Percentiles rank a stretch among this genome's conserved stretches.
Conservation (phyloP, 2,888 invertebrate species). For the Brachylomia viminalis region DNA sequence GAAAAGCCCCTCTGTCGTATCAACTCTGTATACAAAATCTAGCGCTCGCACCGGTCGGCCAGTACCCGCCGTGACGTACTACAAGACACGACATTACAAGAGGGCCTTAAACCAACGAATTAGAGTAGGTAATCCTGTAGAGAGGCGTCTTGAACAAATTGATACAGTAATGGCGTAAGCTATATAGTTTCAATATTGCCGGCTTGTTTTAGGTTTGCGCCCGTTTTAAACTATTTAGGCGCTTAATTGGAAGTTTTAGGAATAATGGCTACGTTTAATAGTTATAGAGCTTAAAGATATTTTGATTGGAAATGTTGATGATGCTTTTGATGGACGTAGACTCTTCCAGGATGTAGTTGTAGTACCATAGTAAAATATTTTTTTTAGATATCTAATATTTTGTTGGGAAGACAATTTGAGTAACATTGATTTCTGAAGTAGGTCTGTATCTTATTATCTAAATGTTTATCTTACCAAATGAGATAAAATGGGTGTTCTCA, state of each 20-base stretch:
- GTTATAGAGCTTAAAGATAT: constrained; percentile 27
- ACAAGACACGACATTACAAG: too few relatives aligned
- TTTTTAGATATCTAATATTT: too few relatives aligned
- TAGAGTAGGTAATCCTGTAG: constrained; percentile 42
- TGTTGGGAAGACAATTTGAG: too few relatives aligned
- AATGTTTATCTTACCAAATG: too few relatives aligned
- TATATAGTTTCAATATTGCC: constrained; percentile 43
- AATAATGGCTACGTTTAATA: constrained; percentile 41
- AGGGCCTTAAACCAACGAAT: constrained; percentile 22
- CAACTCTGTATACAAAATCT: too few relatives aligned
- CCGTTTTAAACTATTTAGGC: constrained; percentile 37
- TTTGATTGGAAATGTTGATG: constrained; percentile 41
- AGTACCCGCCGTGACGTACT: too few relatives aligned
- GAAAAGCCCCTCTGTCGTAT: too few relatives aligned
- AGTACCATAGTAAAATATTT: too few relatives aligned
- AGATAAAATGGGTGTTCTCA: too few relatives aligned
- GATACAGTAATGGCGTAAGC: constrained; percentile 36
- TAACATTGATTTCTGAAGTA: too few relatives aligned
- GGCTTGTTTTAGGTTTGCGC: constrained; percentile 35
- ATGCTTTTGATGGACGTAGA: not conserved
- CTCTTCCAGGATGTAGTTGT: not conserved
- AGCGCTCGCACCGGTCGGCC: too few relatives aligned
- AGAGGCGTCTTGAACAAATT: constrained; percentile 45
- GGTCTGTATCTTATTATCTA: too few relatives aligned
- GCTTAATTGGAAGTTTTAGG: constrained; percentile 43